phyloP scores from a whole-genome alignment of 2,113 vertebrate species.

The Chaetodon auriga region DNA sequence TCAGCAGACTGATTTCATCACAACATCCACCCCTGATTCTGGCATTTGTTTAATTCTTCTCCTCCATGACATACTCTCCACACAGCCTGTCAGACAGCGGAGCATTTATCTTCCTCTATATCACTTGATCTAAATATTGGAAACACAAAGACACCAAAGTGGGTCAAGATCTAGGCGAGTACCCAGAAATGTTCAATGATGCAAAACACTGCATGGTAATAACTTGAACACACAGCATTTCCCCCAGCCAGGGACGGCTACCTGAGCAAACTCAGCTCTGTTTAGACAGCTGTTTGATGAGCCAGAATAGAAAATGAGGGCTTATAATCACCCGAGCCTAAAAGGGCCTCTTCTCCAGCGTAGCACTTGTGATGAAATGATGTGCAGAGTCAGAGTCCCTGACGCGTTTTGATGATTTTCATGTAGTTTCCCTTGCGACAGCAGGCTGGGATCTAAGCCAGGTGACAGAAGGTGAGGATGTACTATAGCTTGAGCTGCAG shows the following conservation, averaged over 20 bases:
- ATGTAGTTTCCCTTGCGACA: conserved; percentile 48
- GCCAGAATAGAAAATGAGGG: conserved; percentile 72
- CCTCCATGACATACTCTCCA: conserved; percentile 32
- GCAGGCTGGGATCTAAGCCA: conserved; percentile 54
- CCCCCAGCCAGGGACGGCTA: conserved; percentile 59
- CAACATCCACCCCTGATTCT: conserved; percentile 39
- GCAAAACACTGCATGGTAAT: conserved; percentile 64
- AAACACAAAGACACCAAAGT: conserved; percentile 72
- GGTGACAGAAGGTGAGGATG: conserved; percentile 53
- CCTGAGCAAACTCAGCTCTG: conserved; percentile 75
- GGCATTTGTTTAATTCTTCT: conserved; percentile 57
- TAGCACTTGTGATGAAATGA: conserved; percentile 51
- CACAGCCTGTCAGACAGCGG: conserved; percentile 34
- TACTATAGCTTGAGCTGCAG: conserved; percentile 51
- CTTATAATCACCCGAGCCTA: conserved; percentile 67
- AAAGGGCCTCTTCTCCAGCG: conserved; percentile 57
- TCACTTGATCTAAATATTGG: conserved; percentile 72
- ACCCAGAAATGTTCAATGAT: conserved; percentile 61
- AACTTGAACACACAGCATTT: conserved; percentile 63
- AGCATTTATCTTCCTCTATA: conserved; percentile 54
- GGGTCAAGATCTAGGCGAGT: conserved; percentile 63
- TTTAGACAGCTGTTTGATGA: conserved; percentile 81
- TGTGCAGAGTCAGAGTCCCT: conserved; percentile 64
- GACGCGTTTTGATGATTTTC: conserved; percentile 62
- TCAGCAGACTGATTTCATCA: conserved; percentile 17